Evolutionary conservation across 2,797 vertebrate species (phyloP).

Genomic region (Heteromormyrus szaboi): DNA sequence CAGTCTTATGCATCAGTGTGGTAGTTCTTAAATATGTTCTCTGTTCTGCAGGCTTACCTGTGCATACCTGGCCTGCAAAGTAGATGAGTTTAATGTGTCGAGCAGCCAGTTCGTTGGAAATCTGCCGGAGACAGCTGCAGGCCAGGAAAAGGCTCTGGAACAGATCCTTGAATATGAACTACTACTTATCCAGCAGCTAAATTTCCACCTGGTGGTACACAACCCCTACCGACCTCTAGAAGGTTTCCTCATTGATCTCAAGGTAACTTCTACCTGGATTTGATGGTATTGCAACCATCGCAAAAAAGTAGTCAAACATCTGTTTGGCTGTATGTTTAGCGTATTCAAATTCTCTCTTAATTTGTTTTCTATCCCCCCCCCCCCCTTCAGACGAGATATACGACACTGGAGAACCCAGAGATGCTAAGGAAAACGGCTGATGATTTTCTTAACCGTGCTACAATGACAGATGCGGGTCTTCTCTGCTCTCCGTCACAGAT

Average conservation of each 20-base stretch:
- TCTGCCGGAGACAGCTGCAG: slow-evolving; percentile 75
- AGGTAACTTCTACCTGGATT: slow-evolving; percentile 57
- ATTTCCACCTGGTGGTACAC: slow-evolving; percentile 92
- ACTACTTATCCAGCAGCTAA: slow-evolving; percentile 90
- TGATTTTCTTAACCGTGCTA: slow-evolving; percentile 81
- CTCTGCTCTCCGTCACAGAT: slow-evolving; percentile 89
- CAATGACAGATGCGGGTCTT: slow-evolving; percentile 80
- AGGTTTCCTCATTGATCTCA: slow-evolving; percentile 90
- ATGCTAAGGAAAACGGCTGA: slow-evolving; percentile 82
- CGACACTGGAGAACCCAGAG: slow-evolving; percentile 84
- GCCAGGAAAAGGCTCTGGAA: slow-evolving; percentile 79
- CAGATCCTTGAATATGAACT: slow-evolving; percentile 93
- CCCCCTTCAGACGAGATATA: slow-evolving; percentile 78
- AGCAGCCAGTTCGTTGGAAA: slow-evolving; percentile 89
- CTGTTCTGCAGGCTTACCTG: slow-evolving; percentile 67
- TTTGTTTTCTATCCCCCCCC: neutral
- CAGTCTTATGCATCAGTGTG: neutral
- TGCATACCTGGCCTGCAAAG: slow-evolving; percentile 89
- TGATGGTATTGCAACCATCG: neutral
- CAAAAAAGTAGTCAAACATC: neutral
- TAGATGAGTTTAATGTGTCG: slow-evolving; percentile 98
- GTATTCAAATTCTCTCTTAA: neutral
- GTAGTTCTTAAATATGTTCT: neutral
- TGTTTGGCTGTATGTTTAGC: neutral
- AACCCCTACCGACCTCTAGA: slow-evolving; percentile 93